Conservation (phyloP, 2,888 invertebrate species). For the Ferrisia virgata region DNA sequence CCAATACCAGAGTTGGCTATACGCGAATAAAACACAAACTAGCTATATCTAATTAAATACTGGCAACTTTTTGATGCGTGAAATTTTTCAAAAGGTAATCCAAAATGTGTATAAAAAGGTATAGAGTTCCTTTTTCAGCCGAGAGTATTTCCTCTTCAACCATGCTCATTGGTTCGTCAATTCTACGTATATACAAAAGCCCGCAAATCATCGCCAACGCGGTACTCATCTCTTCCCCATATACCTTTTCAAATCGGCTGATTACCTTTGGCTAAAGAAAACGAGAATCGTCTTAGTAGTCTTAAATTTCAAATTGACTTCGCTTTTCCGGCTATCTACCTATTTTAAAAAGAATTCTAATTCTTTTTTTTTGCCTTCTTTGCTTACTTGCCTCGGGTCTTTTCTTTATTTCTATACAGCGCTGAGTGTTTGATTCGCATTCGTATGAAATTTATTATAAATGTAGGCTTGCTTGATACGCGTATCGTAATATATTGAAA, state of each 20-base stretch:
- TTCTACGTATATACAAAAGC: background rate
- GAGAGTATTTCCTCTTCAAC: background rate
- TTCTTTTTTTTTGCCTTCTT: background rate
- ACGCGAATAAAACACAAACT: background rate
- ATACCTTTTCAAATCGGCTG: background rate
- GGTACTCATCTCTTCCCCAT: background rate
- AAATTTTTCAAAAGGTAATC: background rate
- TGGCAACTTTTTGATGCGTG: background rate
- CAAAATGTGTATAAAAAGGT: background rate
- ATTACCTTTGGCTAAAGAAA: background rate
- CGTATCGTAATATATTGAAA: background rate
- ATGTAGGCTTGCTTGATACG: no score
- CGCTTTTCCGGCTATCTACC: conserved; percentile 18
- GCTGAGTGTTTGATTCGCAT: background rate
- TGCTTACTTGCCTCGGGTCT: background rate
- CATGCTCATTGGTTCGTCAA: background rate
- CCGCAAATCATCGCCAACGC: background rate
- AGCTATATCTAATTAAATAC: background rate
- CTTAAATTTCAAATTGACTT: conserved; percentile 19
- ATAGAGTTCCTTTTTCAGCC: background rate
- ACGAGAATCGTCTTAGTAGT: background rate
- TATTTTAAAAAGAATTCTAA: background rate
- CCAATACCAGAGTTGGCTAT: background rate
- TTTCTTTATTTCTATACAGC: background rate
- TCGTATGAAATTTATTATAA: background rate